Conservation (phyloP, 2,113 vertebrate species). For the Mastomys natalensis region DNA sequence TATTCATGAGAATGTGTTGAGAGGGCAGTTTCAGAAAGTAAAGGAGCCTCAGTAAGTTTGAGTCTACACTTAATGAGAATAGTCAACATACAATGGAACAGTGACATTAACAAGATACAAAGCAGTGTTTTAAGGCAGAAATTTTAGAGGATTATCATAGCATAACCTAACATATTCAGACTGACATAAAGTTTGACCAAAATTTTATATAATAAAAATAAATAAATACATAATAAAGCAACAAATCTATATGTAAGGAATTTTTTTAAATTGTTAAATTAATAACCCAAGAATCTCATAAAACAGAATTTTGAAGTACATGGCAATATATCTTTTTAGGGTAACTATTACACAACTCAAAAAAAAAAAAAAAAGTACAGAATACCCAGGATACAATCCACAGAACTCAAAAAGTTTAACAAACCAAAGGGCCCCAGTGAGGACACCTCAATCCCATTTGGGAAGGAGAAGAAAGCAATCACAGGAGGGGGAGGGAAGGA, state of each 20-base stretch:
- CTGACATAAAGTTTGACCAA: not conserved
- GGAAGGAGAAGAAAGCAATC: too few species aligned
- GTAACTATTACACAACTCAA: not conserved
- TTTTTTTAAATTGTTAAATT: not conserved
- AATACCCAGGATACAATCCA: too few species aligned
- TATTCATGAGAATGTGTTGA: not conserved
- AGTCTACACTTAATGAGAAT: conserved; percentile 10
- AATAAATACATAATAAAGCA: too few species aligned
- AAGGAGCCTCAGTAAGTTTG: conserved; percentile 1
- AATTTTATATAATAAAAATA: not conserved
- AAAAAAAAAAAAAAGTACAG: too few species aligned
- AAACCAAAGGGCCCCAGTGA: too few species aligned
- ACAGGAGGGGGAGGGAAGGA: too few species aligned
- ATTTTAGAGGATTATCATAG: not conserved
- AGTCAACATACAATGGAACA: not conserved
- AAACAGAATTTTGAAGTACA: not conserved
- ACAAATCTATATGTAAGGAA: not conserved
- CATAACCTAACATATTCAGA: not conserved
- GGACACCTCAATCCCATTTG: too few species aligned
- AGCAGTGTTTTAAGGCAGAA: not conserved
- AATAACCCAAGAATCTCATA: not conserved
- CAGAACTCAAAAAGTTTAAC: too few species aligned
- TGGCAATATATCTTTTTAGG: not conserved
- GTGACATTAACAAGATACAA: not conserved
- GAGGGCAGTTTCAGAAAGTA: not conserved